Conservation (phyloP, 2,888 invertebrate species). For the Apodemia zela region DNA sequence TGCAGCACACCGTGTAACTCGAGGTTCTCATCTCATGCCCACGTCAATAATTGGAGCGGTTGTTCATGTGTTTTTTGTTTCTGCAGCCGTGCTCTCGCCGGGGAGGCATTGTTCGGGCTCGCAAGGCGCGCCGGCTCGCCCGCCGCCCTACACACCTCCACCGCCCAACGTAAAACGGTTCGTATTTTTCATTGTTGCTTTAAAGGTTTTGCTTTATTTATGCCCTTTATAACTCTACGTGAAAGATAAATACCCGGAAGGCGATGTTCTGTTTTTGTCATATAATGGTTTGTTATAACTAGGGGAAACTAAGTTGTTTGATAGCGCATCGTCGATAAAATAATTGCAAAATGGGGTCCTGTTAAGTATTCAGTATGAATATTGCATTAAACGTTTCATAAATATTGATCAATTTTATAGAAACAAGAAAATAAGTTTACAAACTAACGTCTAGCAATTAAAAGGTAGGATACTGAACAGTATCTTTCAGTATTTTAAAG, state of each 20-base stretch:
- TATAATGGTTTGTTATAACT: conserved; percentile 46
- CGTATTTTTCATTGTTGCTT: conserved; percentile 80
- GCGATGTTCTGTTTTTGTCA: conserved; percentile 65
- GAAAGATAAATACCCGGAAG: conserved; percentile 67
- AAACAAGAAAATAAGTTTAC: too few relatives aligned
- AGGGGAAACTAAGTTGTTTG: conserved; percentile 17
- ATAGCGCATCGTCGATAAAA: conserved; percentile 13
- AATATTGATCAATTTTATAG: too few relatives aligned
- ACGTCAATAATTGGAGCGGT: conserved; percentile 78
- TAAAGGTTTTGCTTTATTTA: conserved; percentile 78
- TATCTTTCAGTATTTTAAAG: too few relatives aligned
- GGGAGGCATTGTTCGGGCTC: conserved; percentile 67
- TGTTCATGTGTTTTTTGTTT: conserved; percentile 72
- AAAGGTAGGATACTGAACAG: too few relatives aligned
- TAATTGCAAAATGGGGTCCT: background rate
- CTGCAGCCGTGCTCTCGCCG: conserved; percentile 66
- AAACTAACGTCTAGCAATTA: too few relatives aligned
- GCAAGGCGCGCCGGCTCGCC: conserved; percentile 42
- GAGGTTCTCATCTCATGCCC: conserved; percentile 60
- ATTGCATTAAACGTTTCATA: too few relatives aligned
- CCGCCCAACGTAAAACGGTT: conserved; percentile 69
- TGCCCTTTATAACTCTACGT: conserved; percentile 70
- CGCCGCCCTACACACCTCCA: conserved; percentile 43
- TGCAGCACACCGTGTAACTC: conserved; percentile 38
- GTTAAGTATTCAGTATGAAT: too few relatives aligned